Percentiles rank a stretch among this genome's conserved stretches.
Evolutionary conservation across 1,140 invertebrate species (phyloP).

Genomic region (Bactericera cockerelli): DNA sequence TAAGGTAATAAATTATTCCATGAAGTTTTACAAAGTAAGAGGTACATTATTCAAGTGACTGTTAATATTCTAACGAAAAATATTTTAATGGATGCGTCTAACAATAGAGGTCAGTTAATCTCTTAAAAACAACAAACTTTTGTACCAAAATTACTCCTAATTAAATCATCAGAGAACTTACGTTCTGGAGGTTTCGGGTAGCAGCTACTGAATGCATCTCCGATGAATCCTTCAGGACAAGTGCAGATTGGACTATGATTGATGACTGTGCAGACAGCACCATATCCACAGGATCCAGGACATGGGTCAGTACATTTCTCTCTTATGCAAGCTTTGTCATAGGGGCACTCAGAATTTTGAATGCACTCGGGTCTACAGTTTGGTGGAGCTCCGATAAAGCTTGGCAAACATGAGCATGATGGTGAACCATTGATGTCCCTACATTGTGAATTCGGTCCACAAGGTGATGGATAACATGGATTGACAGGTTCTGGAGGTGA

Average conservation of each 20-base stretch:
- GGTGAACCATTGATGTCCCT: constrained; percentile 35
- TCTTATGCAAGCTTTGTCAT: constrained; percentile 42
- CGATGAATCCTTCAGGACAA: constrained; percentile 36
- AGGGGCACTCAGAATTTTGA: constrained; percentile 45
- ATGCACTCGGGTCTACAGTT: constrained; percentile 51
- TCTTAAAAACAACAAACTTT: too few relatives aligned
- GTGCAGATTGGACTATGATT: constrained; percentile 40
- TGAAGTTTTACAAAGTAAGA: too few relatives aligned
- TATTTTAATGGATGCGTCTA: too few relatives aligned
- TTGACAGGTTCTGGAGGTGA: constrained; percentile 19
- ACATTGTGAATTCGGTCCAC: constrained; percentile 36
- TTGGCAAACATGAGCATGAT: constrained; percentile 40
- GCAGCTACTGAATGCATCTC: constrained; percentile 36
- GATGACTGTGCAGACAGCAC: constrained; percentile 34
- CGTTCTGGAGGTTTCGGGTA: constrained; percentile 27
- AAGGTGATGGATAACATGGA: constrained; percentile 33
- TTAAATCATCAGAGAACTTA: constrained; percentile 14
- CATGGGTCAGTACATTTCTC: constrained; percentile 54
- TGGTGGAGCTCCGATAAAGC: constrained; percentile 48
- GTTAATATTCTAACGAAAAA: too few relatives aligned
- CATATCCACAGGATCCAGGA: constrained; percentile 46
- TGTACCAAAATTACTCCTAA: too few relatives aligned
- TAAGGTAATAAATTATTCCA: too few relatives aligned
- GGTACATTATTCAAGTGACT: too few relatives aligned
- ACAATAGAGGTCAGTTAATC: too few relatives aligned